Conservation (phyloP, 2,113 vertebrate genomes). For the Neodon shergylaensis region DNA sequence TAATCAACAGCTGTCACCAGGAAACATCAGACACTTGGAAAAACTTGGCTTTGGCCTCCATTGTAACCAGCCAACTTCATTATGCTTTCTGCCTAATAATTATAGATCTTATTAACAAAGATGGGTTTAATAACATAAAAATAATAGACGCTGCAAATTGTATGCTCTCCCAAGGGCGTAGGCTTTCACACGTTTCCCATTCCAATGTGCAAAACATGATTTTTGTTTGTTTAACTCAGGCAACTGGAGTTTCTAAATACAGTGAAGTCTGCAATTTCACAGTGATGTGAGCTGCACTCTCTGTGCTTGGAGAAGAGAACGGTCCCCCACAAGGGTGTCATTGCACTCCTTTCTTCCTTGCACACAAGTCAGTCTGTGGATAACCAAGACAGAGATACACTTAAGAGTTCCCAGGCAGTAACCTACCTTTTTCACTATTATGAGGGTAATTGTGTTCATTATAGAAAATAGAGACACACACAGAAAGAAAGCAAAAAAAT, state of each 20-base stretch:
- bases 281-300: conserved; percentile 25
- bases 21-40: conserved; percentile 66
- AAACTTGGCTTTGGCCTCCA: conserved; percentile 60
- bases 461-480: neutral
- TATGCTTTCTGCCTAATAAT: conserved; percentile 81
- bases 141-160: conserved; percentile 74
- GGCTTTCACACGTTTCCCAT: conserved; percentile 48
- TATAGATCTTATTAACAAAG: conserved; percentile 81
- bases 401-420: neutral
- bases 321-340: neutral
- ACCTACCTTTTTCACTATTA: neutral
- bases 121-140: conserved; percentile 75
- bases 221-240: conserved; percentile 54
- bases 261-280: conserved; percentile 47
- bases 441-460: neutral
- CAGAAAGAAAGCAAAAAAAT: neutral
- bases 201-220: conserved; percentile 52
- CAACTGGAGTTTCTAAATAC: conserved; percentile 23
- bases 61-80: conserved; percentile 76
- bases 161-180: conserved; percentile 62
- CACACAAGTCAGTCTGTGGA: neutral
- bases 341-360: neutral
- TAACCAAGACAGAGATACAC: conserved; percentile 8
- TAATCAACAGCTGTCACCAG: conserved; percentile 51
- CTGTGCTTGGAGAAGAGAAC: conserved; percentile 31